Base-by-base conservation (phyloP, 2,797 vertebrate species). In the Ciconia nigra region DNA sequence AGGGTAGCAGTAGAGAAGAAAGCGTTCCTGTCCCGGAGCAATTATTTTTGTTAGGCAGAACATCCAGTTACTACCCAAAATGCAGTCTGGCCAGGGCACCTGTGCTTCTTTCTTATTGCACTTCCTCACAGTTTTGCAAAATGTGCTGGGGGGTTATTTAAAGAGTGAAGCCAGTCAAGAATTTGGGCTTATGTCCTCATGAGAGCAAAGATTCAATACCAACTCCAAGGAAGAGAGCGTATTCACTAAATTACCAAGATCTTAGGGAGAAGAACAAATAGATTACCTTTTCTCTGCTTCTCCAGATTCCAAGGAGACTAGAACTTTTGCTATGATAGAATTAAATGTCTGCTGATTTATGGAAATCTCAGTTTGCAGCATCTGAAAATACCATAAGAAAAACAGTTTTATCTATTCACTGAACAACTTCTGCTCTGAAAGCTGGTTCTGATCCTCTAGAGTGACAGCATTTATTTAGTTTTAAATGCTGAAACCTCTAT, bases 311-410 rank as follows among this genome's bases (percentile, higher is more conserved):
- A 99, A 97, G 83, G 98, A 98, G 3, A 97, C 97, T 65, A 99
- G 98, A 47, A 99, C 98, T 73, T 99, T 99, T 31, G 95, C 95
- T 93, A 99, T 92, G 15, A 99, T 98, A 9, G 98, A 98, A 89
- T 99, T 98, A 44, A 99, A 99, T 86, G 99, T 98, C 96, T 98
- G 98, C 94, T 99, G 99, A 65, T 98, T 98, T 28, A 99, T 94
- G 76, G 98, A 98, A 69, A 99, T 97, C 97, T 99, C 99, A 3
- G 98, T 98, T 98, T 99, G 99, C 94, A 99, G 98, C 83, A 98
- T 97, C 99, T 99, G 97, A 61, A 95, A 95, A 93, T 35, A 88
- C 17, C 37, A 44, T 10, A 33, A 83, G 82, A 96, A 96, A 9
- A 91, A 42, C 63, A 96, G 37, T 42, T 85, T 92, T 81, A 87